Conservation (phyloP, 2,113 vertebrate species). For the Electrona antarctica region DNA sequence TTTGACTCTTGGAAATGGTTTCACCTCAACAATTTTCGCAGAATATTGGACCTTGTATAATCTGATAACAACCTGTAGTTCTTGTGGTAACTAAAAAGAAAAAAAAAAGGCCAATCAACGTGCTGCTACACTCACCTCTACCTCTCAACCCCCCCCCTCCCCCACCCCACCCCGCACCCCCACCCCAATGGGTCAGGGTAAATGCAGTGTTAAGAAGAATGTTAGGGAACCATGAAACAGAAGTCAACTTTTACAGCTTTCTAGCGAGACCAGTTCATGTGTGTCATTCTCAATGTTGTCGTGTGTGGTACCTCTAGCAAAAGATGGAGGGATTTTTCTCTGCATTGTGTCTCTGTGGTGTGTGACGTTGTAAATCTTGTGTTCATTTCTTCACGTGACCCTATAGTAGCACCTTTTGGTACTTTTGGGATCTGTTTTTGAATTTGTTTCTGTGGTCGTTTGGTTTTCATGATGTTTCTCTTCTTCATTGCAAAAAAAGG, state of each 20-base stretch:
- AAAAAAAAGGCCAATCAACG: slow-evolving; percentile 60
- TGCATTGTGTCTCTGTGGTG: slow-evolving; percentile 72
- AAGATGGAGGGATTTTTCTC: slow-evolving; percentile 64
- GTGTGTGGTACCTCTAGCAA: slow-evolving; percentile 68
- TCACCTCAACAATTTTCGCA: slow-evolving; percentile 7
- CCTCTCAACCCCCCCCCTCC: slow-evolving; percentile 66
- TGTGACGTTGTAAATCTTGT: slow-evolving; percentile 67
- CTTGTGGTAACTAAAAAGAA: slow-evolving; percentile 33
- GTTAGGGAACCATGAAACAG: slow-evolving; percentile 73
- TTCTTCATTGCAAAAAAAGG: slow-evolving; percentile 62
- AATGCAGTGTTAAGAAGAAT: slow-evolving; percentile 67
- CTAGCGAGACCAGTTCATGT: slow-evolving; percentile 56
- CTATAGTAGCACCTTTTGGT: slow-evolving; percentile 57
- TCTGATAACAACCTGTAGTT: slow-evolving; percentile 19
- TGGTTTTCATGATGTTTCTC: slow-evolving; percentile 65
- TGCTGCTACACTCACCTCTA: slow-evolving; percentile 76
- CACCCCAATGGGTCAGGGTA: slow-evolving; percentile 71
- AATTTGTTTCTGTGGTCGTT: slow-evolving; percentile 72
- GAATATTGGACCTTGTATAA: slow-evolving; percentile 18
- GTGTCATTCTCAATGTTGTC: slow-evolving; percentile 70
- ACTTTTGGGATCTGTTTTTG: slow-evolving; percentile 59
- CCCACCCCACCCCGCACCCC: slow-evolving; percentile 48
- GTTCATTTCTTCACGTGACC: slow-evolving; percentile 64
- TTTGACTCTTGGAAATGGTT: slow-evolving; percentile 31
- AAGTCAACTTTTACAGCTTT: slow-evolving; percentile 50